phyloP scores from a whole-genome alignment of 2,888 invertebrate genomes.

The Homarus gammarus region DNA sequence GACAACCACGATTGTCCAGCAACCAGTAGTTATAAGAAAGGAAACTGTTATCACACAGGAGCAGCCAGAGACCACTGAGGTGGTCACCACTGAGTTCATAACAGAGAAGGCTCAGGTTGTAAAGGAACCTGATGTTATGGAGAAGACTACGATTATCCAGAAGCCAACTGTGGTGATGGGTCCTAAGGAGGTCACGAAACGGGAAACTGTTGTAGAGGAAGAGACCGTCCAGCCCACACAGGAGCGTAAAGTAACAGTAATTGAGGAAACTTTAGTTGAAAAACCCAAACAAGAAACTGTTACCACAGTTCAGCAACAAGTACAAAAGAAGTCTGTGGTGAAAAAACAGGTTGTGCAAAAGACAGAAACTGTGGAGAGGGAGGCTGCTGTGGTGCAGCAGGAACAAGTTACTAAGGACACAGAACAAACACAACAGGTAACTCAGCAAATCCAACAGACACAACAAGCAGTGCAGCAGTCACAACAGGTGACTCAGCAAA shows the following conservation, averaged over 20 bases:
- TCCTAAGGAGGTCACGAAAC: not conserved
- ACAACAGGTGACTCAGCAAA: slow-evolving; percentile 35
- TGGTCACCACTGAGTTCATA: slow-evolving; percentile 25
- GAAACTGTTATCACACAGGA: slow-evolving; percentile 37
- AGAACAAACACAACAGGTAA: slow-evolving; percentile 44
- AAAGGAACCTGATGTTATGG: slow-evolving; percentile 35
- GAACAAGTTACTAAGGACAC: slow-evolving; percentile 11
- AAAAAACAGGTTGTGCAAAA: slow-evolving; percentile 30
- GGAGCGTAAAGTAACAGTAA: not conserved
- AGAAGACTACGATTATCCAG: slow-evolving; percentile 16
- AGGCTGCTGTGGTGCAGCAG: slow-evolving; percentile 29
- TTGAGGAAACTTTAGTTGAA: slow-evolving; percentile 10
- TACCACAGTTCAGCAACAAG: slow-evolving; percentile 17
- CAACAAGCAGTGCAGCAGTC: slow-evolving; percentile 34
- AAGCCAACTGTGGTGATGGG: slow-evolving; percentile 32
- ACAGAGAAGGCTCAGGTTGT: slow-evolving; percentile 32
- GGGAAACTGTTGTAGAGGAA: slow-evolving; percentile 5
- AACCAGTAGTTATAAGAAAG: slow-evolving; percentile 45
- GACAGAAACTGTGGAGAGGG: slow-evolving; percentile 17
- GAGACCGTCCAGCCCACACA: not conserved
- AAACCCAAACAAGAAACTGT: slow-evolving; percentile 23
- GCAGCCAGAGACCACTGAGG: slow-evolving; percentile 35
- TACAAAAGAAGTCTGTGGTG: slow-evolving; percentile 32
- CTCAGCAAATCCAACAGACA: slow-evolving; percentile 35
- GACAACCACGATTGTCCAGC: slow-evolving; percentile 10